Evolutionary conservation across 1,140 invertebrate genomes (phyloP), one percentile per base, ranked within the genome.

Genomic region (Rhopalosiphum padi): DNA sequence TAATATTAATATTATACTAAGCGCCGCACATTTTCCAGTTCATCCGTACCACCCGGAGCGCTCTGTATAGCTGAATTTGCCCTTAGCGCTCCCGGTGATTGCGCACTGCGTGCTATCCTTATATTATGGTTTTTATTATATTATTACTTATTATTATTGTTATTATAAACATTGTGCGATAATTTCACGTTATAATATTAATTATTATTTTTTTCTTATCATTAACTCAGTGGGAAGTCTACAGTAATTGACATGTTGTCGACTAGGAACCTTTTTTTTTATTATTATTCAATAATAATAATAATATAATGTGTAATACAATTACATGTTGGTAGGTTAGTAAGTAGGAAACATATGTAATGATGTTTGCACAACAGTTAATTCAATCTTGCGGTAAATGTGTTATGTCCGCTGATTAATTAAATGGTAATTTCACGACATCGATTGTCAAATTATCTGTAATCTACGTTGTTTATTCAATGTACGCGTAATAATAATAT

Each of bases 21-120:
- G 43, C 86, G 46, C 87, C 51, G 48, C 3, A 35, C n/a, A 23
- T 55, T 48, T 48, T 51, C 30, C 18, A 22, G 5, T 25, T 35
- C 53, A n/a, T n/a, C 11, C n/a, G 41, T 25, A 48, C 91, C 82
- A 93, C 91, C 91, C 82, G 82, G 51, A 85, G 82, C 23, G 91
- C 48, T 53, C 5, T 9, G 21, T 18, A 23, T 21, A 7, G 11
- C 35, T 35, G 82, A 30, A 22, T 8, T 2, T n/a, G 41, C 91
- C 48, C 82, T n/a, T n/a, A 91, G 77, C 90, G 90, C 68, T 91
- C 68, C 68, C 2, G 68, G 43, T 55, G 77, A 11, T 46, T 41
- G 41, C n/a, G 41, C 37, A 15, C 41, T 25, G 11, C 25, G 53
- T 77, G 60, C n/a, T 77, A 30, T n/a, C 60, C 30, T 77, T 22